Percentiles rank a stretch among this genome's conserved stretches.
These are phyloP conservation scores for Drosophila willistoni DNA, from an alignment of 1,140 invertebrate genomes.

Conservation along the genomic window DNA sequence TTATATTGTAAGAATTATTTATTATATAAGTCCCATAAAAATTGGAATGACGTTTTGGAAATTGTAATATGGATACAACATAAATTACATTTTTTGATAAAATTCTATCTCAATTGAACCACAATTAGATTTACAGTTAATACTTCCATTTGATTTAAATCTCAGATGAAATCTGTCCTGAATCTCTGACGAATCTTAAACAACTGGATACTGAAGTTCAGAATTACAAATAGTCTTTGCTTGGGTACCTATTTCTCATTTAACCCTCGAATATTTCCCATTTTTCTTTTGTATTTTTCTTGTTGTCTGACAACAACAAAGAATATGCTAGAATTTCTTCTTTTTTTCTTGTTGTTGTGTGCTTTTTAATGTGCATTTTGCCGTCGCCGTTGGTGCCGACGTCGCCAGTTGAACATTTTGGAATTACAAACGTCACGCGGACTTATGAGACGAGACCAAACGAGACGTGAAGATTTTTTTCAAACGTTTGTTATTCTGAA, in stretches of 20 bases:
- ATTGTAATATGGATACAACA: too few species aligned
- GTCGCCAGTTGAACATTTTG: slow-evolving; percentile 60
- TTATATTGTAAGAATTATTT: too few species aligned
- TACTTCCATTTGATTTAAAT: too few species aligned
- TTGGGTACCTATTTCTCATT: neutral
- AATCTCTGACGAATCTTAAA: too few species aligned
- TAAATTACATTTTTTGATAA: too few species aligned
- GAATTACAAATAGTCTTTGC: neutral
- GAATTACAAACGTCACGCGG: slow-evolving; percentile 61
- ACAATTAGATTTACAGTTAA: too few species aligned
- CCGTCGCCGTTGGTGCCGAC: slow-evolving; percentile 48
- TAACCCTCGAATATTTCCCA: neutral
- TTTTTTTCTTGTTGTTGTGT: slow-evolving; percentile 48
- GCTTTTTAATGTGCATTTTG: slow-evolving; percentile 77
- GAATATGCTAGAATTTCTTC: slow-evolving; percentile 54
- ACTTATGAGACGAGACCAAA: slow-evolving; percentile 21
- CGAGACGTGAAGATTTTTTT: slow-evolving; percentile 31
- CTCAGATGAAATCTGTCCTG: too few species aligned
- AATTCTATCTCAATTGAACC: too few species aligned
- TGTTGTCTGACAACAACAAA: slow-evolving; percentile 34
- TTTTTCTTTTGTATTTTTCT: slow-evolving; percentile 28
- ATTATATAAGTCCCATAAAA: too few species aligned
- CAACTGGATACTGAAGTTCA: too few species aligned
- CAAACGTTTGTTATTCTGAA: slow-evolving; percentile 14
- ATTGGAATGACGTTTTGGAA: too few species aligned